These are phyloP conservation scores for Romanogobio albipinnatus DNA, from an alignment of 2,113 vertebrate genomes.

Conservation along the genomic window DNA sequence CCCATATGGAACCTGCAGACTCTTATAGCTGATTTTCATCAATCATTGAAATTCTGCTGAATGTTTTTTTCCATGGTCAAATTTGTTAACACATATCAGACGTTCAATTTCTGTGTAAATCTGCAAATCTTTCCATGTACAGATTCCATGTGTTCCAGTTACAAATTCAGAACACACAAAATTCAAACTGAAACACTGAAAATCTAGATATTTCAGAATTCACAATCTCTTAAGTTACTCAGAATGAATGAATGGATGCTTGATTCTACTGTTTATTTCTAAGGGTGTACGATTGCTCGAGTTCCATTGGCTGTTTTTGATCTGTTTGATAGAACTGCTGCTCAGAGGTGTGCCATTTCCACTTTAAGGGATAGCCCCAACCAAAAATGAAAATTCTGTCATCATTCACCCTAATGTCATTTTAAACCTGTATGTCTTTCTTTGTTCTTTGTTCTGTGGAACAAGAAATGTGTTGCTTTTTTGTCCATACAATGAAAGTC, in stretches of 20 bases:
- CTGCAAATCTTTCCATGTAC: background rate
- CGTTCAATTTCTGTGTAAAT: background rate
- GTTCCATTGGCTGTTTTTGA: constrained; percentile 49
- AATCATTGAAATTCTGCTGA: background rate
- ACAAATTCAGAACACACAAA: background rate
- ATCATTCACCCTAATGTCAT: background rate
- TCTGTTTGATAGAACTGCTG: constrained; percentile 11
- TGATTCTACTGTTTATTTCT: constrained; percentile 16
- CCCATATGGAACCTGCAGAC: background rate
- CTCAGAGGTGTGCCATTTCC: background rate
- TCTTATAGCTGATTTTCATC: background rate
- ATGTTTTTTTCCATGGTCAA: background rate
- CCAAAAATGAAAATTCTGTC: background rate
- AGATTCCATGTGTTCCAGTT: background rate
- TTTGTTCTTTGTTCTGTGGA: background rate
- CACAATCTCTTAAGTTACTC: background rate
- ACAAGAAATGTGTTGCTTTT: background rate
- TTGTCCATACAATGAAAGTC: too few relatives aligned
- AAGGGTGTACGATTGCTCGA: constrained; percentile 48
- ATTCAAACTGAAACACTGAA: background rate
- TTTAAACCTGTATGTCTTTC: background rate
- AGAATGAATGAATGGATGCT: background rate
- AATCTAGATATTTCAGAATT: background rate
- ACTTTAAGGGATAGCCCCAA: background rate
- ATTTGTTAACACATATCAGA: background rate